Base-by-base conservation (phyloP, 2,888 invertebrate species). In the Lutraria lutraria region DNA sequence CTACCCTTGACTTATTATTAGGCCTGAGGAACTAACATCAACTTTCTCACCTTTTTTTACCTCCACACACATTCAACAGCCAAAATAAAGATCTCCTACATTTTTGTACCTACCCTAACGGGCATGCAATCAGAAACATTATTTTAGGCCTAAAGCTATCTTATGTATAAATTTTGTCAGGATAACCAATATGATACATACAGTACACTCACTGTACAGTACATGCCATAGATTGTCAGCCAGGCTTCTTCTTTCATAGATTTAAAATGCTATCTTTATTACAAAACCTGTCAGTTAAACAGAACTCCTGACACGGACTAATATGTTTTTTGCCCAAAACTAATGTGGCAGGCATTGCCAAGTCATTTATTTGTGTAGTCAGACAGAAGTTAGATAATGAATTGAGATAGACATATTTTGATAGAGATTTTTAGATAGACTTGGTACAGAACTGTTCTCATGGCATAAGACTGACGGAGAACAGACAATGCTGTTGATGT, bases 261-360 rank as follows among this genome's bases (percentile, higher is more conserved):
- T n/a, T n/a, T n/a, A n/a, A n/a, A 76, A 76, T 76, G 25, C 29
- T 81, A 81, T 81, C 81, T 81, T 81, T 54, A 81, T 81, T 81
- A 53, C 81, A 81, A 53, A 81, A 81, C 31, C 76, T 76, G 76
- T 76, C 76, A 76, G 76, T 76, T 1, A 31, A 76, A 76, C 76
- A 76, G 31, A 31, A 43, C 16, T 76, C 85, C 34, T 85, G 85
- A 79, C 85, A 85, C 52, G 54, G 56, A 85, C 76, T 76, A 85
- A 85, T 85, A 76, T 10, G 85, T 85, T 85, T 84, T 79, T 83
- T 63, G 63, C 83, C 68, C 60, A 83, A 56, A 68, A 83, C 52
- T 83, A 83, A 83, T 83, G 83, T 52, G 68, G 54, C 63, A 68
- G 21, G 15, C n/a, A 43, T 29, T 83, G 68, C 83, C 83, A 83